phyloP scores from a whole-genome alignment of 1,140 invertebrate genomes.

The Ips typographus region DNA sequence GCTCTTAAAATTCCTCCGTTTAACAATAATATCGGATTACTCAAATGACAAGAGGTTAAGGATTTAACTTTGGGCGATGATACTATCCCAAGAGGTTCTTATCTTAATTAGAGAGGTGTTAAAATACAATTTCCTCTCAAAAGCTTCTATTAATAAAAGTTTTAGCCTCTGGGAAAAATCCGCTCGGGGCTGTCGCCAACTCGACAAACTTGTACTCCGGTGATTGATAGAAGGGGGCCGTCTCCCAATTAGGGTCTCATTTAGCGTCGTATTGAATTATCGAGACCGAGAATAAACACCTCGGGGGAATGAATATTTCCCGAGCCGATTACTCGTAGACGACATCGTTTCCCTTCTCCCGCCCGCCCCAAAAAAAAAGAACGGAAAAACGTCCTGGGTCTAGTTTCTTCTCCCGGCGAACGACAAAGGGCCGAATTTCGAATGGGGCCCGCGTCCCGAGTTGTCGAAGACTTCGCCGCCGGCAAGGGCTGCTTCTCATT shows the following conservation, averaged over 20 bases:
- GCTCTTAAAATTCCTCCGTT: too few species aligned
- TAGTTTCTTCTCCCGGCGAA: background rate
- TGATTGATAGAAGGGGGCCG: constrained; percentile 31
- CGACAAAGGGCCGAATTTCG: constrained; percentile 28
- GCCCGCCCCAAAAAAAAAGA: background rate
- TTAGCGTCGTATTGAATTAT: constrained; percentile 34
- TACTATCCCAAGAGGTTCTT: too few species aligned
- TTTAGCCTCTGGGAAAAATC: too few species aligned
- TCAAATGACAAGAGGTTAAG: too few species aligned
- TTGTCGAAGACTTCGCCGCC: constrained; percentile 36
- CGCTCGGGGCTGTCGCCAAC: too few species aligned
- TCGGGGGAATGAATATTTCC: constrained; percentile 9
- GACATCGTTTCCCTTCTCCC: background rate
- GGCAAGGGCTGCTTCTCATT: constrained; percentile 18
- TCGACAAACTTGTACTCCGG: constrained; percentile 5
- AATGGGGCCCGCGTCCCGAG: constrained; percentile 35
- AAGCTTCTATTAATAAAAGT: too few species aligned
- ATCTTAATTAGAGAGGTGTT: too few species aligned
- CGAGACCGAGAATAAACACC: constrained; percentile 17
- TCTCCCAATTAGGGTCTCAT: constrained; percentile 33
- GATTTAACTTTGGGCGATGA: too few species aligned
- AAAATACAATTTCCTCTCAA: too few species aligned
- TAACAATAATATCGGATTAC: too few species aligned
- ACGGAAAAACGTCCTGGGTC: constrained; percentile 8
- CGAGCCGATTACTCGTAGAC: constrained; percentile 1